These are phyloP conservation scores for Callaeas wilsoni DNA, from an alignment of 2,113 vertebrate species.

Conservation along the genomic window DNA sequence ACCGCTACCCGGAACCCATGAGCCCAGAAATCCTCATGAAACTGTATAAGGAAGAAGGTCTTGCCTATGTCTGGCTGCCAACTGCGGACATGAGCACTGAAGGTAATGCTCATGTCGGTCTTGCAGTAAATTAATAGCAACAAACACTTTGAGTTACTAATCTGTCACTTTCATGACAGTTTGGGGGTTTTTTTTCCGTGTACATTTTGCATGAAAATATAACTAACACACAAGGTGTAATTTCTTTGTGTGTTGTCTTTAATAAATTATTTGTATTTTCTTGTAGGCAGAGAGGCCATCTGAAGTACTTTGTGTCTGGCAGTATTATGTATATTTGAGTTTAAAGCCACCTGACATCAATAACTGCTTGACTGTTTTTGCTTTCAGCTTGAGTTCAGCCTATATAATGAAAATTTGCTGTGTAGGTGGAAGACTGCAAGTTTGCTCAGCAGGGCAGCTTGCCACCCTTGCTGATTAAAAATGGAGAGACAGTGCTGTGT, in stretches of 20 bases:
- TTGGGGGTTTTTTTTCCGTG: neutral
- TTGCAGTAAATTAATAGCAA: neutral
- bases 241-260: neutral
- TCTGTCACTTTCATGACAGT: neutral
- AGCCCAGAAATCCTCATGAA: constrained; percentile 84
- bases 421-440: neutral
- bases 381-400: neutral
- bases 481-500: neutral
- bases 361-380: neutral
- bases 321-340: neutral
- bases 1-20: constrained; percentile 82
- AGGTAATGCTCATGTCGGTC: constrained; percentile 69
- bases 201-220: neutral
- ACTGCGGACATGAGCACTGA: constrained; percentile 97
- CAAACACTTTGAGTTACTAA: neutral
- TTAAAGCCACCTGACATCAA: neutral
- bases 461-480: neutral
- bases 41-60: constrained; percentile 86
- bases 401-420: neutral
- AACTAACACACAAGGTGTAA: neutral
- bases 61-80: constrained; percentile 93
- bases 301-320: neutral
- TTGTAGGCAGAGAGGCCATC: neutral
- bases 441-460: neutral
- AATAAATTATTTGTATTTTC: neutral